Conservation (phyloP, 2,888 invertebrate species). For the Drosophila subsilvestris region DNA sequence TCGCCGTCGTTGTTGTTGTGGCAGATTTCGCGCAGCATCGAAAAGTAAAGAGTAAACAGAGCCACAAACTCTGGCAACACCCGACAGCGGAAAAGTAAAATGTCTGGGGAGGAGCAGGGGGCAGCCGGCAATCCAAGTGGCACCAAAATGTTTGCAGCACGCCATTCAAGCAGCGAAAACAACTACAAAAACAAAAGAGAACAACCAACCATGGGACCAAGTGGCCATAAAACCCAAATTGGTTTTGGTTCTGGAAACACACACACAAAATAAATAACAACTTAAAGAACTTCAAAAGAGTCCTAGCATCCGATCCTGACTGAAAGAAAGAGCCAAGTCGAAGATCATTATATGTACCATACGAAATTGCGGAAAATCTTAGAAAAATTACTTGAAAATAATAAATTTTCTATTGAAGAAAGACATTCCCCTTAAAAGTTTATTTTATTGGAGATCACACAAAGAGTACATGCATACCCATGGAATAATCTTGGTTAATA, state of each 20-base stretch:
- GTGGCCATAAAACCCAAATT: constrained; percentile 45
- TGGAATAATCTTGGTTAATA: background rate
- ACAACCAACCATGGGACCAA: constrained; percentile 12
- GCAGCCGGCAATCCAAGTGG: constrained; percentile 40
- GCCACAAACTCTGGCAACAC: constrained; percentile 26
- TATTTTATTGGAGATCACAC: background rate
- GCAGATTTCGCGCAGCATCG: constrained; percentile 58
- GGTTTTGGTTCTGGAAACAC: constrained; percentile 13
- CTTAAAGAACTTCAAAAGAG: constrained; percentile 31
- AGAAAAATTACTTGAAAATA: background rate
- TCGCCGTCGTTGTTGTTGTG: constrained; percentile 37
- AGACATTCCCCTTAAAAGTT: background rate
- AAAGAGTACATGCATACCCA: too few relatives aligned
- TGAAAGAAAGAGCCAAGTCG: background rate
- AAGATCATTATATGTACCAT: too few relatives aligned
- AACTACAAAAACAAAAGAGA: constrained; percentile 16
- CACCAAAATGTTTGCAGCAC: constrained; percentile 54
- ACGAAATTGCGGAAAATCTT: background rate
- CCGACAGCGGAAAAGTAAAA: background rate
- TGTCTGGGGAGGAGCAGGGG: constrained; percentile 8
- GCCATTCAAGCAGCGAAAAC: constrained; percentile 42
- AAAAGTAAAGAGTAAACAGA: constrained; percentile 61
- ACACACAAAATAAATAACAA: constrained; percentile 12
- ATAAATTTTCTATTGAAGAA: background rate
- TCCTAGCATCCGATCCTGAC: background rate